Base-by-base conservation (phyloP, 2,888 invertebrate species). In the Pollenia angustigena region DNA sequence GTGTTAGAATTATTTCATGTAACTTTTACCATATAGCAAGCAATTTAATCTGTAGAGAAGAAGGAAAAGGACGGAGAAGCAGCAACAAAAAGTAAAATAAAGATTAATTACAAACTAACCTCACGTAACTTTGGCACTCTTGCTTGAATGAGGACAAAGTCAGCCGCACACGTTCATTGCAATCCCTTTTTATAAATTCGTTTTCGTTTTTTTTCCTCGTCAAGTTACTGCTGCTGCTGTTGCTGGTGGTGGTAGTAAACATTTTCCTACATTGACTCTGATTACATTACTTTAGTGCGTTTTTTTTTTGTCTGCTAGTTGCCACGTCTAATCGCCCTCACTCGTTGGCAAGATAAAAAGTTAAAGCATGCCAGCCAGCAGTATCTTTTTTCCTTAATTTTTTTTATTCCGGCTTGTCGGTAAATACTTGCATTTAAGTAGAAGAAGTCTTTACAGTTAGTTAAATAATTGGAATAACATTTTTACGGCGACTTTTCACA, bases 21-120 rank as follows among this genome's bases (percentile, higher is more conserved):
- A 74, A 81, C 74, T 85, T 68, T 66, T 69, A 18, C 52, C 75
- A 76, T 68, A 56, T 46, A 82, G 80, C 75, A 58, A 82, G 80
- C 71, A 84, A 81, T 81, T 87, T 76, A 72, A 69, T 76, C 54
- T 48, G 18, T 76, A 64, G 48, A 54, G 46, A 58, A 40, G 23
- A 14, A 18, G 11, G 56, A 50, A 18, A 44, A 58, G 32, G 10
- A 71, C 52, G 9, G n/a, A 50, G 48, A 62, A 66, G 54, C 32
- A 69, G 44, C 50, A 46, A 46, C 0, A 62, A 44, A 32, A 23
- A 58, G 58, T 32, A 68, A 86, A 72, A 74, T 23, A 50, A 81
- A 87, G 84, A 87, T 87, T 87, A 87, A 87, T 87, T 87, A 87
- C 87, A 87, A 87, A 85, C 87, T 87, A 87, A 87, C 87, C 87